Evolutionary conservation across 2,888 invertebrate genomes (phyloP), one percentile per base, ranked within the genome.

Genomic region (Pharmacophagus antenor): DNA sequence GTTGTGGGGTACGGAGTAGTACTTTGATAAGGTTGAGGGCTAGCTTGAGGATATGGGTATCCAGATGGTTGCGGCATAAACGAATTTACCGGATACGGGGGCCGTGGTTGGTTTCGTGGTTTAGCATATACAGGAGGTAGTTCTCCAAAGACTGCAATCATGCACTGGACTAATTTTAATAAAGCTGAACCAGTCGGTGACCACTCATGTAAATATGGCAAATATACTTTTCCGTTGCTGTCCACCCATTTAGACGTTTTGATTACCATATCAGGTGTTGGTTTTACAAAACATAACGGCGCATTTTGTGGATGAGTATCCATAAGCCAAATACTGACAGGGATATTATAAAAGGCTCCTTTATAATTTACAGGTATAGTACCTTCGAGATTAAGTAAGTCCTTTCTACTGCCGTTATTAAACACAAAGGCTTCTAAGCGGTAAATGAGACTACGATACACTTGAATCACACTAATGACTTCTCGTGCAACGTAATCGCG

Each of bases 171-270:
- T 21, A 99, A 92, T 48, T 96, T 95, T 57, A 95, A 84, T 66
- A 99, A 88, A 80, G 98, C 98, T 7, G 99, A 98, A 10, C 93
- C 91, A 69, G 93, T 94, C 92, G 77, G 84, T 60, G 93, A 92
- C 99, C 99, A 99, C 70, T 99, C 97, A 76, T 98, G 97, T 62
- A 99, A 91, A 90, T 98, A 99, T 1, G 99, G 99, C 74, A 99
- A 91, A 84, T 98, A 99, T 57, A 99, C 94, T 85, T 97, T 97
- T 37, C 99, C 99, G 86, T 95, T 97, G 74, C 95, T 95, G 84
- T 99, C 99, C 7, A 99, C 98, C 85, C 95, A 97, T 86, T 95
- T 95, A 12, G 98, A 98, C 17, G 96, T 95, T 91, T 97, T 98
- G 65, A 99, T 98, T 63, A 95, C 94, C 99, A 99, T 99, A 67